Percentiles rank a stretch among this genome's conserved stretches.
Conservation (phyloP, 2,888 invertebrate genomes). For the Caenorhabditis parvicauda region DNA sequence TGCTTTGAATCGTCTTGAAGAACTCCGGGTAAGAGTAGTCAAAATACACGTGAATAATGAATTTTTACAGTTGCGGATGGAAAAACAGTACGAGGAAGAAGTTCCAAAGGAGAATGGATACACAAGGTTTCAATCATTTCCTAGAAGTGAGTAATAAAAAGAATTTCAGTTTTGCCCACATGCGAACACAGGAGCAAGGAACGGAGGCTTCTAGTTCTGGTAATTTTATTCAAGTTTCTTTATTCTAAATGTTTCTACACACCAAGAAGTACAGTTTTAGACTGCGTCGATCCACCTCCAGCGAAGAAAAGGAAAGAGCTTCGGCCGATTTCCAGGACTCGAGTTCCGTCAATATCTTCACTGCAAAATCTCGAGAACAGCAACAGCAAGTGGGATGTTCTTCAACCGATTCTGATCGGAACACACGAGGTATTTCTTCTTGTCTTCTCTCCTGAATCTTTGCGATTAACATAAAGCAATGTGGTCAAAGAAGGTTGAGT, state of each 20-base stretch:
- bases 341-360: conserved; percentile 20
- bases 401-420: conserved; percentile 84
- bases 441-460: background rate
- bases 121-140: background rate
- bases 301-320: conserved; percentile 29
- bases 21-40: conserved; percentile 68
- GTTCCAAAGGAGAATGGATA: background rate
- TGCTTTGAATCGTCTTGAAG: conserved; percentile 80
- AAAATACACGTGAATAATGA: background rate
- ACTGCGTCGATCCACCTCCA: conserved; percentile 16
- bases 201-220: too few relatives aligned
- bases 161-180: background rate
- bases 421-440: conserved; percentile 73
- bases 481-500: too few relatives aligned
- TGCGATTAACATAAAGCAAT: too few relatives aligned
- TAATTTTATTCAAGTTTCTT: too few relatives aligned
- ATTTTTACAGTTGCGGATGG: background rate
- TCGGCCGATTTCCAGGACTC: conserved; percentile 1
- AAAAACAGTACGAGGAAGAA: background rate
- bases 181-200: background rate
- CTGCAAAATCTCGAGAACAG: conserved; percentile 33
- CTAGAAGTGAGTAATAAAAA: background rate
- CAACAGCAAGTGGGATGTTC: conserved; percentile 79
- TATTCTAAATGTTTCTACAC: too few relatives aligned
- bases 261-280: too few relatives aligned